Conservation (phyloP, 2,888 invertebrate genomes). For the Notodonta ziczac region DNA sequence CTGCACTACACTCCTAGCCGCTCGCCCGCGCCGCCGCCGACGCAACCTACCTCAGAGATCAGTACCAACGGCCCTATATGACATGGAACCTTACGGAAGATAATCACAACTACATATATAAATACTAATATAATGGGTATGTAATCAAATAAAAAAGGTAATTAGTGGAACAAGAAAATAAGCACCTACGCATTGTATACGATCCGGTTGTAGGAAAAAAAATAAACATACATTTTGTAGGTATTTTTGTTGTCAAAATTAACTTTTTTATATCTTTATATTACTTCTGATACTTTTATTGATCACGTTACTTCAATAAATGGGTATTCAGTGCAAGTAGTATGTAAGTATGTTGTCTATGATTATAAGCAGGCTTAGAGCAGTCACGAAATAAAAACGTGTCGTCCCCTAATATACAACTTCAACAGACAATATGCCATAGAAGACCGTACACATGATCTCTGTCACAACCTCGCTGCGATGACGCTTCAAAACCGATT, state of each 20-base stretch:
- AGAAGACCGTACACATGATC: slow-evolving; percentile 12
- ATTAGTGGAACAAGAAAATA: no score
- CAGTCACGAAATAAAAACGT: not conserved
- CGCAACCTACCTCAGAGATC: not conserved
- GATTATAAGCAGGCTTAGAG: not conserved
- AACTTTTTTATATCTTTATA: no score
- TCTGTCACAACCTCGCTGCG: slow-evolving; percentile 21
- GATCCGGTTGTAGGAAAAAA: no score
- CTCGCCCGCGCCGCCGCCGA: slow-evolving; percentile 14
- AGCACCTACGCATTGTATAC: no score
- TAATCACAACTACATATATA: no score
- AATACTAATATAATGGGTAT: no score
- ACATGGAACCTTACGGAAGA: not conserved
- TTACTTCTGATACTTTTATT: no score
- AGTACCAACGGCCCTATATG: not conserved
- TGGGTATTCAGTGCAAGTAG: no score
- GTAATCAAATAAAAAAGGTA: no score
- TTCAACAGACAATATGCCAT: not conserved
- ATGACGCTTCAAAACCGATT: slow-evolving; percentile 15
- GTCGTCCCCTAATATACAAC: not conserved
- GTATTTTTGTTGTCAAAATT: no score
- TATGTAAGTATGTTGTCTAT: not conserved
- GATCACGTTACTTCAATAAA: no score
- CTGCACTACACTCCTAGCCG: slow-evolving; percentile 39
- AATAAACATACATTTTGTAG: no score